These are phyloP conservation scores for Microcebus tavaratra DNA, from an alignment of 2,113 vertebrate species.

Conservation along the genomic window DNA sequence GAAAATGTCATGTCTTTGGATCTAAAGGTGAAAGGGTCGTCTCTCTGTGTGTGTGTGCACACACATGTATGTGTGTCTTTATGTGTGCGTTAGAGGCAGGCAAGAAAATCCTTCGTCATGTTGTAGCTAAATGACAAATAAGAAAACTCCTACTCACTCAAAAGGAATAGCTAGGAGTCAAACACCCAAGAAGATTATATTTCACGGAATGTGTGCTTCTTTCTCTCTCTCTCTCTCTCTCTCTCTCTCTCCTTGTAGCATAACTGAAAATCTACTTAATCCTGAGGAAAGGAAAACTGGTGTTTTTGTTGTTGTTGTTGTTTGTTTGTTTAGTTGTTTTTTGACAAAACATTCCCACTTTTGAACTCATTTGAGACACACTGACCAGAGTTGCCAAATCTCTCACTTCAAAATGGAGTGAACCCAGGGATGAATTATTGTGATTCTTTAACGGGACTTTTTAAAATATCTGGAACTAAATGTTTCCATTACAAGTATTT, in stretches of 20 bases:
- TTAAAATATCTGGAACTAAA: neutral
- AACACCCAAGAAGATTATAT: neutral
- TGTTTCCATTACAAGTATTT: constrained; percentile 49
- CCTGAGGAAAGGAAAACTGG: neutral
- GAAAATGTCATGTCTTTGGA: neutral
- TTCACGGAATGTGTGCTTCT: neutral
- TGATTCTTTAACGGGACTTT: constrained; percentile 33
- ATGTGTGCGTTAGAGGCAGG: neutral
- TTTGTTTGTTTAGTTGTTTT: neutral
- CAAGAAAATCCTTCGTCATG: neutral
- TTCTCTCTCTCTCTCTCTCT: neutral
- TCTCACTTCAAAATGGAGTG: constrained; percentile 45
- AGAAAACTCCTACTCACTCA: neutral
- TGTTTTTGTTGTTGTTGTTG: neutral
- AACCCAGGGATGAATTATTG: constrained; percentile 63
- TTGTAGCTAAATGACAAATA: neutral
- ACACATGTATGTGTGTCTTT: too few species aligned
- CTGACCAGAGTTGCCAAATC: neutral
- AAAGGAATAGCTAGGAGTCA: neutral
- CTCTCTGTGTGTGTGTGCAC: too few species aligned
- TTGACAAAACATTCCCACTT: constrained; percentile 6
- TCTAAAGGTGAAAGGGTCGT: neutral
- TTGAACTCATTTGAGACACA: constrained; percentile 6
- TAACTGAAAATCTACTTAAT: constrained; percentile 15
- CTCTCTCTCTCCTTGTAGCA: neutral